These are phyloP conservation scores for Eretmochelys imbricata DNA, from an alignment of 2,113 vertebrate species.

Conservation along the genomic window DNA sequence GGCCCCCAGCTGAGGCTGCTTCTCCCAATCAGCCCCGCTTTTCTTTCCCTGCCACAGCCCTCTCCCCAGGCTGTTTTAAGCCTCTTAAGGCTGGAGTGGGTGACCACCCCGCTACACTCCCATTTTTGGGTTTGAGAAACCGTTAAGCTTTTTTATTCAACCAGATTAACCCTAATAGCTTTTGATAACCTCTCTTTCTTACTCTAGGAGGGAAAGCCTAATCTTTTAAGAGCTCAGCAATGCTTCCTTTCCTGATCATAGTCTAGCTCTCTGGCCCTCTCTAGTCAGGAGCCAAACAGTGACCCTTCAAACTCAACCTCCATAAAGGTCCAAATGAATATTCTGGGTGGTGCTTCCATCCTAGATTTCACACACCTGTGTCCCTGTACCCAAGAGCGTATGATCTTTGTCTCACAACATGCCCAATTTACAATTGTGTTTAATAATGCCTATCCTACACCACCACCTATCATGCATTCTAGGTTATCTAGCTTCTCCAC, in stretches of 20 bases:
- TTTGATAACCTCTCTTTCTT: too few relatives aligned
- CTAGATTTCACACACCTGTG: background rate
- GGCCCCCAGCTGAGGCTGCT: too few relatives aligned
- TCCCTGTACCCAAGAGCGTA: background rate
- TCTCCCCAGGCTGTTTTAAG: too few relatives aligned
- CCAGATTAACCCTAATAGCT: background rate
- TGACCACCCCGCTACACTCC: background rate
- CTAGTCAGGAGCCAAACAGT: background rate
- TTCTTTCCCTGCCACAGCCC: too few relatives aligned
- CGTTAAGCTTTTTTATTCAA: background rate
- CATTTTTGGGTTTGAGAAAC: background rate
- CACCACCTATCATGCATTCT: background rate
- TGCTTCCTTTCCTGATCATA: background rate
- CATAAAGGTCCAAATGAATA: background rate
- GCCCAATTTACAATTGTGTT: background rate
- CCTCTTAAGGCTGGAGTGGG: too few relatives aligned
- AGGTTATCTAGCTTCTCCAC: background rate
- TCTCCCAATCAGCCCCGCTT: too few relatives aligned
- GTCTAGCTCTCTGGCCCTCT: background rate
- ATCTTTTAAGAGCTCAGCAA: background rate
- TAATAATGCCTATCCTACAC: background rate
- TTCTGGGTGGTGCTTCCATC: background rate
- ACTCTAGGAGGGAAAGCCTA: background rate
- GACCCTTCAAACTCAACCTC: background rate
- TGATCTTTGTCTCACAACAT: background rate